Evolutionary conservation across 2,113 vertebrate species (phyloP).

Genomic region (Calyptomena viridis): DNA sequence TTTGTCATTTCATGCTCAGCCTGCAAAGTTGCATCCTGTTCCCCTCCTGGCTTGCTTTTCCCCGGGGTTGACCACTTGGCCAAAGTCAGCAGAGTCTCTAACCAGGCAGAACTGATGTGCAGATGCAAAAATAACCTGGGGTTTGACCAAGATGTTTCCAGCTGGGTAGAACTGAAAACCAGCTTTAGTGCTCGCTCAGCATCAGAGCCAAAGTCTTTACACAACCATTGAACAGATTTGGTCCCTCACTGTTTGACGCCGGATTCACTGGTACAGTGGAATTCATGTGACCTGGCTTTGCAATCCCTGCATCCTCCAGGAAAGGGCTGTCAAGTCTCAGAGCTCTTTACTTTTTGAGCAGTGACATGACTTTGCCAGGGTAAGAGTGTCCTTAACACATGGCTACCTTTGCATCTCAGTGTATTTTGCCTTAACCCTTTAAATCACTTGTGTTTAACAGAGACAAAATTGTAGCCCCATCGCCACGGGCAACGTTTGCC

Average conservation of each 20-base stretch:
- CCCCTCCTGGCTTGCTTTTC: constrained; percentile 8
- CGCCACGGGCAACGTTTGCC: background rate
- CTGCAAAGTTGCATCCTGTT: constrained; percentile 32
- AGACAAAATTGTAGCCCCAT: background rate
- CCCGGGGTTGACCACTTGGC: constrained; percentile 31
- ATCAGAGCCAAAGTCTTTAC: background rate
- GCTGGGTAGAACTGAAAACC: background rate
- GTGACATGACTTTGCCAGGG: background rate
- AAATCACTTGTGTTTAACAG: background rate
- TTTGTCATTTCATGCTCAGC: constrained; percentile 25
- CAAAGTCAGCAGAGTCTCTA: background rate
- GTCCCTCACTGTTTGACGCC: background rate
- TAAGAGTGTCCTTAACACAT: background rate
- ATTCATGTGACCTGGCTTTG: background rate
- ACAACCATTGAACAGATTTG: background rate
- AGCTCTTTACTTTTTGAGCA: background rate
- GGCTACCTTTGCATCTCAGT: background rate
- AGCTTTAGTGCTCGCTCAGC: background rate
- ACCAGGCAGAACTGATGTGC: constrained; percentile 6
- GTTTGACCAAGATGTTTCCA: constrained; percentile 18
- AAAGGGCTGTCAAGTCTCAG: background rate
- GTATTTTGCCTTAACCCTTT: background rate
- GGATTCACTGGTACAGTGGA: background rate
- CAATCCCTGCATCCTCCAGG: background rate
- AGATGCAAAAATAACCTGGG: constrained; percentile 40